A percentile compares a stretch with the other conserved stretches of the same genome.
Evolutionary conservation across 2,888 invertebrate species (phyloP).

Genomic region (Spisula solida): DNA sequence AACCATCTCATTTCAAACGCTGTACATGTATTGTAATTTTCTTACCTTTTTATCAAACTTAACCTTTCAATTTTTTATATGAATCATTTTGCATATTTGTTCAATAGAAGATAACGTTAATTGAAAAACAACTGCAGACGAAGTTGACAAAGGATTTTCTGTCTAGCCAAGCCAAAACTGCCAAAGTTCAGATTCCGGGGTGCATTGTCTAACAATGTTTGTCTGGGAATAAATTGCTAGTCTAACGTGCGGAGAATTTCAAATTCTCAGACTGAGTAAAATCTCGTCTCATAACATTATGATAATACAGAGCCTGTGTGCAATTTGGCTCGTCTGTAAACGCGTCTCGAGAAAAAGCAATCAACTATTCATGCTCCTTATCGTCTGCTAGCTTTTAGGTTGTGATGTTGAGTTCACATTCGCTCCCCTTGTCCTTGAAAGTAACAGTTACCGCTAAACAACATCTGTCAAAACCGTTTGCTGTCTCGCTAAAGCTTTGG

Average conservation of each 20-base stretch:
- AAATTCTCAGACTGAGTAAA: slow-evolving; percentile 16
- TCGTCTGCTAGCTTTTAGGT: slow-evolving; percentile 40
- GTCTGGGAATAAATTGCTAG: background rate
- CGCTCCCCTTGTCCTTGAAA: slow-evolving; percentile 38
- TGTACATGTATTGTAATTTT: background rate
- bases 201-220: slow-evolving; percentile 17
- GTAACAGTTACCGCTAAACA: slow-evolving; percentile 29
- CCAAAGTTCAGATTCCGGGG: slow-evolving; percentile 22
- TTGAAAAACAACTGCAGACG: slow-evolving; percentile 11
- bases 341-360: background rate
- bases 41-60: background rate
- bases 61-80: background rate
- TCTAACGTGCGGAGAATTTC: slow-evolving; percentile 15
- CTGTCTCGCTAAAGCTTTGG: slow-evolving; percentile 25
- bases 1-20: background rate
- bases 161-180: slow-evolving; percentile 13
- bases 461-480: slow-evolving; percentile 44
- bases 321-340: slow-evolving; percentile 22
- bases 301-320: slow-evolving; percentile 6
- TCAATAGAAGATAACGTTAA: background rate
- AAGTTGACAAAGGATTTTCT: slow-evolving; percentile 3
- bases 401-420: slow-evolving; percentile 5
- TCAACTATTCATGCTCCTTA: background rate
- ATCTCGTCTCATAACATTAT: background rate
- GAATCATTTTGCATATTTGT: slow-evolving; percentile 14